A percentile compares a stretch with the other conserved stretches of the same genome.
phyloP scores from a whole-genome alignment of 2,888 invertebrate species.

The Allacma fusca region DNA sequence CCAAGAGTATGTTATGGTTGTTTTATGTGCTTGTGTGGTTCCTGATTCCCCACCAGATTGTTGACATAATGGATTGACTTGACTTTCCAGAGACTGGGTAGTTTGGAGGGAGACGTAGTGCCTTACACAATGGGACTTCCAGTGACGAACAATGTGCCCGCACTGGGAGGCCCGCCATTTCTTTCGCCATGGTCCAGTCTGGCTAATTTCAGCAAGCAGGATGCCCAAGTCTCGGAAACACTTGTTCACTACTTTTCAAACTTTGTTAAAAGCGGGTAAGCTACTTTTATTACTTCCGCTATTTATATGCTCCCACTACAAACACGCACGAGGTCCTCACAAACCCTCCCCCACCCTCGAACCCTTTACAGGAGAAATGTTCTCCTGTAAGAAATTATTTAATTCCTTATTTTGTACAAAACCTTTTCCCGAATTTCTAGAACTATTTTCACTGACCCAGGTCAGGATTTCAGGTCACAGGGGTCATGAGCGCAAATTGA shows the following conservation, averaged over 20 bases:
- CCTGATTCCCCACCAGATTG: slow-evolving; percentile 25
- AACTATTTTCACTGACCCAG: neutral
- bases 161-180: slow-evolving; percentile 72
- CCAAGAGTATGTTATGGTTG: slow-evolving; percentile 9
- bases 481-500: too few relatives aligned
- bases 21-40: slow-evolving; percentile 3
- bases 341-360: too few relatives aligned
- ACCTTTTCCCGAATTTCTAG: too few relatives aligned
- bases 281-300: slow-evolving; percentile 48
- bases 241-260: slow-evolving; percentile 78
- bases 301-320: neutral
- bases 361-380: too few relatives aligned
- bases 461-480: too few relatives aligned
- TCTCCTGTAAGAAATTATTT: too few relatives aligned
- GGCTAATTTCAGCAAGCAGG: slow-evolving; percentile 77
- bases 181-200: slow-evolving; percentile 63
- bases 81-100: slow-evolving; percentile 68
- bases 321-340: too few relatives aligned
- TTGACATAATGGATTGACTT: slow-evolving; percentile 39
- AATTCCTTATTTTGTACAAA: too few relatives aligned
- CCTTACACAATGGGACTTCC: slow-evolving; percentile 80
- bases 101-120: slow-evolving; percentile 78
- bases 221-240: slow-evolving; percentile 78
- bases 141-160: slow-evolving; percentile 64
- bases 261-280: slow-evolving; percentile 85